Evolutionary conservation across 2,888 invertebrate genomes (phyloP).

Genomic region (Colostygia pectinataria): DNA sequence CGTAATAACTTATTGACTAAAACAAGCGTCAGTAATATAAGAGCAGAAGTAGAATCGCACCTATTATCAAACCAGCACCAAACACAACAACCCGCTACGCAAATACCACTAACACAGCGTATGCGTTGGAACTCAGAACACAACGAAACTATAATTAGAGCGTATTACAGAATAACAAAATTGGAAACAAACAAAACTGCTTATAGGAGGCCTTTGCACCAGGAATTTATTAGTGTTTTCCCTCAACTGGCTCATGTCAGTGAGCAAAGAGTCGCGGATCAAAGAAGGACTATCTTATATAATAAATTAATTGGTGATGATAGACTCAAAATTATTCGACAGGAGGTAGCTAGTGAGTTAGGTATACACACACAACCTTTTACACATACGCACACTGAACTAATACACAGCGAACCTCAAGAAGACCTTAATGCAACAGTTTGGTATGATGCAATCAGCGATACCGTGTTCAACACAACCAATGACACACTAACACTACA

Average conservation of each 20-base stretch:
- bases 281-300: constrained; percentile 9
- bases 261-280: constrained; percentile 18
- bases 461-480: no score
- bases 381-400: background rate
- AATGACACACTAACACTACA: no score
- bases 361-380: background rate
- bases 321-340: background rate
- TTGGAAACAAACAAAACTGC: constrained; percentile 13
- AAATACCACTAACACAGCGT: background rate
- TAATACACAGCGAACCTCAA: no score
- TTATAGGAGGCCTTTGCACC: constrained; percentile 8
- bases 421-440: no score
- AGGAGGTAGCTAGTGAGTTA: background rate
- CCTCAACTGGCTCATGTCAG: constrained; percentile 8
- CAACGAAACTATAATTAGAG: constrained; percentile 13
- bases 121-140: constrained; percentile 11
- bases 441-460: no score
- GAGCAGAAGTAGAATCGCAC: background rate
- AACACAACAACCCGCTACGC: background rate
- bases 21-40: background rate
- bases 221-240: background rate
- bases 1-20: background rate
- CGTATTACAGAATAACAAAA: constrained; percentile 10
- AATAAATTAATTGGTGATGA: constrained; percentile 4
- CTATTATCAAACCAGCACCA: background rate